Evolutionary conservation across 2,113 vertebrate species (phyloP).

Genomic region (Thunnus thynnus): DNA sequence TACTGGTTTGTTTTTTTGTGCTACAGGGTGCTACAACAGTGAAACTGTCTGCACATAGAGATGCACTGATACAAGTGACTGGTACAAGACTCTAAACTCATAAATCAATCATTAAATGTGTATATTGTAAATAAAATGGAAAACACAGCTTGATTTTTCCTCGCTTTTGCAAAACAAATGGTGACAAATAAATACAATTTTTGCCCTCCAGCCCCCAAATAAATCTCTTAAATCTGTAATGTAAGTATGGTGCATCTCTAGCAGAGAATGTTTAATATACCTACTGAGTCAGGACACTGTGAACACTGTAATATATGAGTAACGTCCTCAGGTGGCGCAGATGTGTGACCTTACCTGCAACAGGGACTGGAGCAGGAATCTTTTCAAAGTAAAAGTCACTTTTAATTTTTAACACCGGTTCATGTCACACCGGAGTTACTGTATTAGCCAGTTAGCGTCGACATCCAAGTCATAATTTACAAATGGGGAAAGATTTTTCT

Average conservation of each 20-base stretch:
- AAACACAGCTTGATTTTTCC: not conserved
- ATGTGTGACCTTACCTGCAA: not conserved
- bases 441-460: not conserved
- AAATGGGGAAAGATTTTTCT: no score
- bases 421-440: not conserved
- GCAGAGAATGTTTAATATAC: constrained; percentile 25
- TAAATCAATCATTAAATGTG: not conserved
- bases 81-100: not conserved
- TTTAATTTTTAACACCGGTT: not conserved
- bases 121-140: constrained; percentile 26
- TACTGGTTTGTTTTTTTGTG: constrained; percentile 28
- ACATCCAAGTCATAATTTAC: no score
- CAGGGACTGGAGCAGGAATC: not conserved
- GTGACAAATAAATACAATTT: not conserved
- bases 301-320: constrained; percentile 24
- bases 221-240: not conserved
- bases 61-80: constrained; percentile 44
- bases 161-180: not conserved
- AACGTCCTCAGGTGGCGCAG: constrained; percentile 32
- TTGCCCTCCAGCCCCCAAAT: not conserved
- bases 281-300: constrained; percentile 65
- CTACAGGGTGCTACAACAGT: constrained; percentile 38
- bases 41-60: constrained; percentile 22
- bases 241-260: constrained; percentile 26
- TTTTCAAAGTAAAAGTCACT: no score